These are phyloP conservation scores for Oreochromis spilurus DNA, from an alignment of 2,113 vertebrate genomes.

Conservation along the genomic window DNA sequence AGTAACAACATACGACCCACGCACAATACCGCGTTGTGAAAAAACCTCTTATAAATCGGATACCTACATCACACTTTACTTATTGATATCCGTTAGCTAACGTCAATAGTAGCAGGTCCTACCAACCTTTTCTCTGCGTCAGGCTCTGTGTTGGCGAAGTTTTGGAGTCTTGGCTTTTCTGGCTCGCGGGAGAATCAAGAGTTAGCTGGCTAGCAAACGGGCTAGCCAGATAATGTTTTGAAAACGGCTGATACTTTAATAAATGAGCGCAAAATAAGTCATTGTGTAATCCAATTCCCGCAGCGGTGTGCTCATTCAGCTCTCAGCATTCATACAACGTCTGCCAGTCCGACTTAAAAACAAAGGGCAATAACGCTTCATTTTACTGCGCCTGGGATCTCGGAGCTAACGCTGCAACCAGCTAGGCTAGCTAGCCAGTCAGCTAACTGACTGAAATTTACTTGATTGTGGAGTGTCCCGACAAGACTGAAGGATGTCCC, in stretches of 20 bases:
- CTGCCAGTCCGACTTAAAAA: slow-evolving; percentile 65
- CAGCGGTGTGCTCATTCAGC: not conserved
- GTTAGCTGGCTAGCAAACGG: slow-evolving; percentile 57
- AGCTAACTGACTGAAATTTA: slow-evolving; percentile 63
- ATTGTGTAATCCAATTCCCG: not conserved
- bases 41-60: not conserved
- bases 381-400: slow-evolving; percentile 70
- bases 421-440: slow-evolving; percentile 56
- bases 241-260: slow-evolving; percentile 13
- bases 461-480: slow-evolving; percentile 68
- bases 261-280: not conserved
- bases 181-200: slow-evolving; percentile 67
- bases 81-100: not conserved
- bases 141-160: slow-evolving; percentile 54
- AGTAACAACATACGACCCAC: not conserved
- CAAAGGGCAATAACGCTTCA: slow-evolving; percentile 75
- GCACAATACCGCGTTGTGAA: not conserved
- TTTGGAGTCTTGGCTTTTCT: slow-evolving; percentile 54
- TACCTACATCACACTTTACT: not conserved
- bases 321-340: slow-evolving; percentile 15
- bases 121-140: slow-evolving; percentile 23
- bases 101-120: slow-evolving; percentile 10
- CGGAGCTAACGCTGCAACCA: slow-evolving; percentile 45
- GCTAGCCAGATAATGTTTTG: slow-evolving; percentile 47
- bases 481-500: slow-evolving; percentile 57